phyloP scores from a whole-genome alignment of 2,113 vertebrate genomes.

The Tiliqua scincoides region DNA sequence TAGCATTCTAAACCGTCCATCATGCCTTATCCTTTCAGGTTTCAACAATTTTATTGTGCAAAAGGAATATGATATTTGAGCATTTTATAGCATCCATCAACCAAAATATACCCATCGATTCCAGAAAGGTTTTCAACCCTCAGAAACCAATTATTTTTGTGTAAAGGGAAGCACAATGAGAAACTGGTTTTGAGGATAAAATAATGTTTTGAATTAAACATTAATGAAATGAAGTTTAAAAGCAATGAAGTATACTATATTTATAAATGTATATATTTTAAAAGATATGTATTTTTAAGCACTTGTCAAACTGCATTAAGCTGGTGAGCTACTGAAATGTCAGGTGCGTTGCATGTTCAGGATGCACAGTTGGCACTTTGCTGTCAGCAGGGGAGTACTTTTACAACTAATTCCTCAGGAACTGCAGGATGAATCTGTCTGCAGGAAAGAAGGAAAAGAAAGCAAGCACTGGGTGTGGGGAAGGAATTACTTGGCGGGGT shows the following conservation, averaged over 20 bases:
- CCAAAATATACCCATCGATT: slow-evolving; percentile 60
- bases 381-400: slow-evolving; percentile 79
- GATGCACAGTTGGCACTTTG: slow-evolving; percentile 80
- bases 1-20: slow-evolving; percentile 60
- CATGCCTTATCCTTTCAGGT: slow-evolving; percentile 55
- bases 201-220: slow-evolving; percentile 53
- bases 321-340: slow-evolving; percentile 82
- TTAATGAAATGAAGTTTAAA: slow-evolving; percentile 19
- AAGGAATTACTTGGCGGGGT: slow-evolving; percentile 62
- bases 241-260: slow-evolving; percentile 46
- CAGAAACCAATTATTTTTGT: slow-evolving; percentile 70
- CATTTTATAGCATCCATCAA: slow-evolving; percentile 67
- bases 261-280: slow-evolving; percentile 38
- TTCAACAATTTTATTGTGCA: slow-evolving; percentile 62
- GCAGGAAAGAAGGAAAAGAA: slow-evolving; percentile 67
- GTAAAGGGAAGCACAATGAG: slow-evolving; percentile 65
- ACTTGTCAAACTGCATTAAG: slow-evolving; percentile 75
- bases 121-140: slow-evolving; percentile 65
- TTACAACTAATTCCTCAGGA: slow-evolving; percentile 79
- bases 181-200: slow-evolving; percentile 59
- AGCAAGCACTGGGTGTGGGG: slow-evolving; percentile 15
- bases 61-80: slow-evolving; percentile 65
- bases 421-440: slow-evolving; percentile 77
- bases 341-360: slow-evolving; percentile 78
- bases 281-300: slow-evolving; percentile 61